Evolutionary conservation across 2,888 invertebrate species (phyloP), one percentile per base, ranked within the genome.

Genomic region (Microplitis deprimator): DNA sequence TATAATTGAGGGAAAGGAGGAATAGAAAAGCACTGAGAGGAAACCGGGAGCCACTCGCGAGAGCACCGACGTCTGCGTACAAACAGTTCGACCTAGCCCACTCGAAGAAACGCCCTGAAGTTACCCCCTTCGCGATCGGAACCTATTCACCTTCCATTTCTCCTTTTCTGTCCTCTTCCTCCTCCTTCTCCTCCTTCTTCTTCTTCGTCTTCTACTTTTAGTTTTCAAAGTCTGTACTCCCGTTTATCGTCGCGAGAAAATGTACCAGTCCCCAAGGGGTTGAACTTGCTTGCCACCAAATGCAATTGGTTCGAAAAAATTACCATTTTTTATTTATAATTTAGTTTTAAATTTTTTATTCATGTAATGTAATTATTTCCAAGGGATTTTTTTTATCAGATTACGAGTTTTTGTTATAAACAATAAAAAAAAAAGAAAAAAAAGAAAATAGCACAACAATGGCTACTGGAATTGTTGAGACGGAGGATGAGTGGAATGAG

Each of bases 11-110:
- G 29, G 29, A 29, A 29, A 71, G 40, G 68, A 67, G 60, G 29
- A 73, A 73, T 29, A 50, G 73, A 67, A 72, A 50, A 50, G 50
- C 50, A 4, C 29, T 8, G 50, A 76, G 72, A 67, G 76, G 72
- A 72, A 70, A 61, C 60, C 65, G 41, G 59, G 61, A 77, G 75
- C 69, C 65, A 71, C 71, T 61, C 61, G 61, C 61, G 60, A 61
- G 16, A 70, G 67, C 74, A 70, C 78, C 82, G 83, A 87, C 87
- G 87, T 83, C 87, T 87, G 87, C 87, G 87, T 87, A 87, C 85
- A 85, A 83, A 82, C 82, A 73, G 76, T 68, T 80, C 77, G 79
- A 78, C 80, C 81, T 76, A 80, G 81, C 81, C 71, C 79, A 79
- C 79, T 78, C 79, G 79, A 80, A 81, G 83, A 83, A 83, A 79